A percentile compares a stretch with the other conserved stretches of the same genome.
phyloP scores from a whole-genome alignment of 2,797 vertebrate species.

The Cyclopterus lumpus region DNA sequence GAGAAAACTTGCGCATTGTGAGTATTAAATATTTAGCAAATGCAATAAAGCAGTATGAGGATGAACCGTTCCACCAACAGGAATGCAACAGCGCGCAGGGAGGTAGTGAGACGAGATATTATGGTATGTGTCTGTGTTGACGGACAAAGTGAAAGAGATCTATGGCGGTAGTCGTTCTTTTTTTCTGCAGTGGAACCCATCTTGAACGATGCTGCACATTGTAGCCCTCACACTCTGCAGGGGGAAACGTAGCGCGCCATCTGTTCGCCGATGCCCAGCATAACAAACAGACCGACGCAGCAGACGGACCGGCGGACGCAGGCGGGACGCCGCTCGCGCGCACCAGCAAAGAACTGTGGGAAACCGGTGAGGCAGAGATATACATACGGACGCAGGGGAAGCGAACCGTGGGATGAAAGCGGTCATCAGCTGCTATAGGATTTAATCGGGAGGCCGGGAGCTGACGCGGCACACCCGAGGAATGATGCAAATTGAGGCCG shows the following conservation, averaged over 20 bases:
- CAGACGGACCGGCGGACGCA: slow-evolving; percentile 58
- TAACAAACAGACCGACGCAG: slow-evolving; percentile 56
- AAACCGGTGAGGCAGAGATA: slow-evolving; percentile 37
- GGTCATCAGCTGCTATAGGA: slow-evolving; percentile 56
- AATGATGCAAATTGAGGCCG: slow-evolving; percentile 74
- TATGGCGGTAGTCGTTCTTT: slow-evolving; percentile 24
- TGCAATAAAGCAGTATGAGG: background rate
- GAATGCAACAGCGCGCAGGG: background rate
- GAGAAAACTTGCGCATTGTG: slow-evolving; percentile 6
- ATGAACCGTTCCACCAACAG: slow-evolving; percentile 11
- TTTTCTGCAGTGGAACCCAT: slow-evolving; percentile 62
- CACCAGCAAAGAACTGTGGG: slow-evolving; percentile 65
- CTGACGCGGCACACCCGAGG: slow-evolving; percentile 50
- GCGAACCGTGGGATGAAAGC: slow-evolving; percentile 73
- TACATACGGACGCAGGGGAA: slow-evolving; percentile 35
- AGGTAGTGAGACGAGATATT: background rate
- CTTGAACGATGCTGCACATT: slow-evolving; percentile 71
- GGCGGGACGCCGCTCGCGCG: slow-evolving; percentile 43
- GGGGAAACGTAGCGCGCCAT: slow-evolving; percentile 71
- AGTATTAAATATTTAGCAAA: slow-evolving; percentile 29
- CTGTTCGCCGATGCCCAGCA: slow-evolving; percentile 72
- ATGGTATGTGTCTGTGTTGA: slow-evolving; percentile 1
- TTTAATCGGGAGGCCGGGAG: slow-evolving; percentile 68
- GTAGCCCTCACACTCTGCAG: slow-evolving; percentile 68
- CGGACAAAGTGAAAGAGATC: slow-evolving; percentile 12